phyloP scores from a whole-genome alignment of 64 coral and sea anemone species.

The Actinia tenebrosa region DNA sequence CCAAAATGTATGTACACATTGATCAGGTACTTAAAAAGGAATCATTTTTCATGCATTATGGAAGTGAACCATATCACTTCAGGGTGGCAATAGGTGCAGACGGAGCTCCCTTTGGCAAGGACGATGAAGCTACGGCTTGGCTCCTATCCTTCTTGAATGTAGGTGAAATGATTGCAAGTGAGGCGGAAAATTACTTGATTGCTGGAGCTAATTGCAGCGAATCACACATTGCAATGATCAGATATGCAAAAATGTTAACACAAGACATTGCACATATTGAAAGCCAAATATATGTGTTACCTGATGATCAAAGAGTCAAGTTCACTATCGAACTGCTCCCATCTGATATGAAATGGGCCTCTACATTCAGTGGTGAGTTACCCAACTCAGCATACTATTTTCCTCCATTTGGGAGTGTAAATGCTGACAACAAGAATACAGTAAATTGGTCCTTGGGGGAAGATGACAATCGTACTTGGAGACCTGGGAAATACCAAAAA shows the following conservation, averaged over 20 bases:
- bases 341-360: conserved; percentile 61
- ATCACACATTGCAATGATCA: conserved; percentile 59
- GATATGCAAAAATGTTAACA: conserved; percentile 22
- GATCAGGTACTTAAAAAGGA: background rate
- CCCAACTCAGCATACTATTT: conserved; percentile 63
- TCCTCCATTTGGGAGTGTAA: conserved; percentile 72
- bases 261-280: background rate
- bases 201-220: conserved; percentile 77
- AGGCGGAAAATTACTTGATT: conserved; percentile 41
- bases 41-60: conserved; percentile 38
- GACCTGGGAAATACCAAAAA: conserved; percentile 62
- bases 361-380: conserved; percentile 47
- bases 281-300: background rate
- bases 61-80: conserved; percentile 44
- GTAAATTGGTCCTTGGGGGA: conserved; percentile 55
- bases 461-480: conserved; percentile 58
- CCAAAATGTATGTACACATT: conserved; percentile 38
- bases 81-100: conserved; percentile 36
- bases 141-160: conserved; percentile 69
- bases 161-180: conserved; percentile 56
- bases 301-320: conserved; percentile 17
- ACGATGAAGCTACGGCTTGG: conserved; percentile 55
- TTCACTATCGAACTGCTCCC: conserved; percentile 55
- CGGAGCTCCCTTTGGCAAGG: conserved; percentile 49
- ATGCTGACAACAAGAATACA: conserved; percentile 43